Conservation (phyloP, 1,140 invertebrate species). For the Trichogramma pretiosum region DNA sequence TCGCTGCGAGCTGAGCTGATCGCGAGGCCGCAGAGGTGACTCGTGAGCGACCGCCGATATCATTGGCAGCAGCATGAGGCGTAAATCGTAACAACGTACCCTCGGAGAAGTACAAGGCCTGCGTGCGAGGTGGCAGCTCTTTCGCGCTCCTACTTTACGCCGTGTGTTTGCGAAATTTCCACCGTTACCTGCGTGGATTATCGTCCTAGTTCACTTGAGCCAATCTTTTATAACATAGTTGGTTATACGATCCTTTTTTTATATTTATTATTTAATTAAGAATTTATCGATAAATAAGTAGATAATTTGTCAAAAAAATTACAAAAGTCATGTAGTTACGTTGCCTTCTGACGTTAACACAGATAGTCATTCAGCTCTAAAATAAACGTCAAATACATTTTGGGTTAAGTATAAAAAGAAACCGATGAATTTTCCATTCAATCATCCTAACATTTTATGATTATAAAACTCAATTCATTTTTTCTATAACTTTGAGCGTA, state of each 20-base stretch:
- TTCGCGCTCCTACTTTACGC: not conserved
- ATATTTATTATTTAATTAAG: not conserved
- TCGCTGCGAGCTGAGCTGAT: too few species aligned
- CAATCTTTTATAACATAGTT: too few species aligned
- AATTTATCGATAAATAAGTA: not conserved
- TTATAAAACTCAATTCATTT: not conserved
- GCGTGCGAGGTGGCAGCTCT: not conserved
- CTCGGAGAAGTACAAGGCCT: not conserved
- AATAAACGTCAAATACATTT: not conserved
- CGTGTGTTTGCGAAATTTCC: not conserved
- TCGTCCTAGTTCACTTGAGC: not conserved
- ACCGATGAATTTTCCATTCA: too few species aligned
- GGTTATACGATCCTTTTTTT: not conserved
- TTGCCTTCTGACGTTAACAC: not conserved
- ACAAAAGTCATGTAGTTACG: not conserved
- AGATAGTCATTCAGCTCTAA: not conserved
- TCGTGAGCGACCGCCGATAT: too few species aligned
- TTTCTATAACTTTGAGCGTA: not conserved
- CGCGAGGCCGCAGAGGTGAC: too few species aligned
- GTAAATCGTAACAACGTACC: too few species aligned
- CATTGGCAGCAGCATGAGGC: too few species aligned
- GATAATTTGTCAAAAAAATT: slow-evolving; percentile 1
- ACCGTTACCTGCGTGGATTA: not conserved
- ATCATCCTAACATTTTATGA: not conserved
- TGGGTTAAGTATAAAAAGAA: too few species aligned